Evolutionary conservation across 2,888 invertebrate genomes (phyloP).

Genomic region (Spilosoma lubricipeda): DNA sequence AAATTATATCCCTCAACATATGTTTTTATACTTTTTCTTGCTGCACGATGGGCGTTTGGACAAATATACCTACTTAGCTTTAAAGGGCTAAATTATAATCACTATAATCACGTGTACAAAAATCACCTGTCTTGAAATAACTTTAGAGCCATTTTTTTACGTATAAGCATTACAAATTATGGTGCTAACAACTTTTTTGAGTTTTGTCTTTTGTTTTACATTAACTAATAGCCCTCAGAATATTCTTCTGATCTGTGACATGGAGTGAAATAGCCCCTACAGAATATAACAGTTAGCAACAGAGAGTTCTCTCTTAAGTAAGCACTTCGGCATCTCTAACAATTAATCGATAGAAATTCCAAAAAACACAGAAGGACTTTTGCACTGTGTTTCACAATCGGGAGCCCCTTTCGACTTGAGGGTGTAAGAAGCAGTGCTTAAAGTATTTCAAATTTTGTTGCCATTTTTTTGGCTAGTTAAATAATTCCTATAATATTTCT

Average conservation of each 20-base stretch:
- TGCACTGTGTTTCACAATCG: neutral
- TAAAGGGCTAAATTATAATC: slow-evolving; percentile 9
- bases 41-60: slow-evolving; percentile 10
- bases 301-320: neutral
- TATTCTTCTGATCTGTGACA: neutral
- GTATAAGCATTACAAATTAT: neutral
- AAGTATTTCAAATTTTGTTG: neutral
- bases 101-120: too few relatives aligned
- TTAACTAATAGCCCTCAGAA: neutral
- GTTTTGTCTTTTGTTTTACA: neutral
- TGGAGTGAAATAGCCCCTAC: neutral
- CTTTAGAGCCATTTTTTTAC: neutral
- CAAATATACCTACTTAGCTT: neutral
- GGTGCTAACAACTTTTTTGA: neutral
- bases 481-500: neutral
- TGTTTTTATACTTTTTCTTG: neutral
- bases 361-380: neutral
- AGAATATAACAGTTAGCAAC: neutral
- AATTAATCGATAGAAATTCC: neutral
- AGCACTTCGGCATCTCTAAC: neutral
- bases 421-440: neutral
- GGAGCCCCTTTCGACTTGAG: neutral
- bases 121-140: neutral
- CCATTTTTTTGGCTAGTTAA: neutral
- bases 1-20: neutral